Evolutionary conservation across 2,113 vertebrate genomes (phyloP).

Genomic region (Vireo altiloquus): DNA sequence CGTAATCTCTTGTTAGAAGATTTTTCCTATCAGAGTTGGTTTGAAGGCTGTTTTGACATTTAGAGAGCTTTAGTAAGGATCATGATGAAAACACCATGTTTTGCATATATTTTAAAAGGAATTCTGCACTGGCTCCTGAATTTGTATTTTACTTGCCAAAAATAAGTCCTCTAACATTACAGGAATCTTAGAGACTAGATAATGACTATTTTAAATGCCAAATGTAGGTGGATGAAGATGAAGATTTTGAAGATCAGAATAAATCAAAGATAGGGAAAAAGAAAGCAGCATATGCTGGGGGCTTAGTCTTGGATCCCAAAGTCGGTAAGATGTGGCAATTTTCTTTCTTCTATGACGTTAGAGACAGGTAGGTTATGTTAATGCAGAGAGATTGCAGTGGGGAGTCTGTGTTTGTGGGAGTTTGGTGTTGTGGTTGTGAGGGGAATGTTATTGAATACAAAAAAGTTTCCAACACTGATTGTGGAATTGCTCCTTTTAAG

Average conservation of each 20-base stretch:
- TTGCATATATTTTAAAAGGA: background rate
- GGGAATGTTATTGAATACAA: background rate
- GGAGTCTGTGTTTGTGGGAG: background rate
- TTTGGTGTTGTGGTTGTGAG: background rate
- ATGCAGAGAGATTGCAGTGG: background rate
- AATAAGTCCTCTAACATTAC: constrained; percentile 6
- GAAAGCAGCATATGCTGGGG: constrained; percentile 95
- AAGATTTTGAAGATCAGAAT: constrained; percentile 80
- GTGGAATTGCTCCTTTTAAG: background rate
- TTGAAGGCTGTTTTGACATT: background rate
- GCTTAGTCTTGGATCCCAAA: constrained; percentile 97
- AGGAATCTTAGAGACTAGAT: constrained; percentile 1
- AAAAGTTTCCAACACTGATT: background rate
- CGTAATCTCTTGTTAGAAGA: background rate
- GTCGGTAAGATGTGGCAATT: constrained; percentile 81
- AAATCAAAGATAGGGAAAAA: constrained; percentile 84
- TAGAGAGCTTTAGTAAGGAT: background rate
- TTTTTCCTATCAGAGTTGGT: background rate
- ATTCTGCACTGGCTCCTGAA: background rate
- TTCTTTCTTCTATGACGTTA: constrained; percentile 1
- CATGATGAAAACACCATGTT: background rate
- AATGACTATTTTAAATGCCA: constrained; percentile 61
- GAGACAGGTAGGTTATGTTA: background rate
- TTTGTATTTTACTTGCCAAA: constrained; percentile 1
- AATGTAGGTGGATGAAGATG: constrained; percentile 82